These are phyloP conservation scores for Eristalis arbustorum DNA, from an alignment of 2,888 invertebrate species.

Conservation along the genomic window DNA sequence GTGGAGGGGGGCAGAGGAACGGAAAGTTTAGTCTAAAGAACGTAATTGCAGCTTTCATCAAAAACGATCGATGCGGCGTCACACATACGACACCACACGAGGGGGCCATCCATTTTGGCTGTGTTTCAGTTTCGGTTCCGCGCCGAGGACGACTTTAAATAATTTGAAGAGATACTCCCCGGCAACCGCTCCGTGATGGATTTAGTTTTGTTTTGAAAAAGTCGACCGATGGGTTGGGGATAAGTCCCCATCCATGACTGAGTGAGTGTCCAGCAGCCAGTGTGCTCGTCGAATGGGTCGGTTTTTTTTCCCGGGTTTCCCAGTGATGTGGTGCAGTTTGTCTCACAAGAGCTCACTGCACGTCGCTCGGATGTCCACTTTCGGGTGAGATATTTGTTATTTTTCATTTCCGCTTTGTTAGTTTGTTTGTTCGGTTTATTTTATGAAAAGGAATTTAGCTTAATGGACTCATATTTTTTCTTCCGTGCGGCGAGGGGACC, in stretches of 20 bases:
- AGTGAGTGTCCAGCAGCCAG: not conserved
- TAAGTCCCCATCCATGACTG: not conserved
- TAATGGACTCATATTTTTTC: not conserved
- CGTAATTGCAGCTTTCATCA: not conserved
- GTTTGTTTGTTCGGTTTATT: not conserved
- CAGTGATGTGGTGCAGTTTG: not conserved
- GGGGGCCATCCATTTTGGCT: not conserved
- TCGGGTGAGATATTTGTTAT: slow-evolving; percentile 41
- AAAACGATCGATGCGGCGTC: not conserved
- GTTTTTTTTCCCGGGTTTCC: not conserved
- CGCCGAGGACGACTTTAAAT: not conserved
- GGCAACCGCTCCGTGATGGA: not conserved
- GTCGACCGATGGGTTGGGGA: not conserved
- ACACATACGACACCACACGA: not conserved
- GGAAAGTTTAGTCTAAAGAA: not conserved
- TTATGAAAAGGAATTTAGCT: not conserved
- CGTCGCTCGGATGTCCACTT: slow-evolving; percentile 10
- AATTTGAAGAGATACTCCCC: not conserved
- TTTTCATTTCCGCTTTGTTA: slow-evolving; percentile 13
- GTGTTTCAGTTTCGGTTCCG: not conserved
- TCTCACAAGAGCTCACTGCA: not conserved
- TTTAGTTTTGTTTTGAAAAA: not conserved
- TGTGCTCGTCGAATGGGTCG: not conserved
- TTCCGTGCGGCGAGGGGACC: not conserved
- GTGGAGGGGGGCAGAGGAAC: too few relatives aligned